phyloP scores from a whole-genome alignment of 1,140 invertebrate species.

The Meloidogyne chitwoodi region DNA sequence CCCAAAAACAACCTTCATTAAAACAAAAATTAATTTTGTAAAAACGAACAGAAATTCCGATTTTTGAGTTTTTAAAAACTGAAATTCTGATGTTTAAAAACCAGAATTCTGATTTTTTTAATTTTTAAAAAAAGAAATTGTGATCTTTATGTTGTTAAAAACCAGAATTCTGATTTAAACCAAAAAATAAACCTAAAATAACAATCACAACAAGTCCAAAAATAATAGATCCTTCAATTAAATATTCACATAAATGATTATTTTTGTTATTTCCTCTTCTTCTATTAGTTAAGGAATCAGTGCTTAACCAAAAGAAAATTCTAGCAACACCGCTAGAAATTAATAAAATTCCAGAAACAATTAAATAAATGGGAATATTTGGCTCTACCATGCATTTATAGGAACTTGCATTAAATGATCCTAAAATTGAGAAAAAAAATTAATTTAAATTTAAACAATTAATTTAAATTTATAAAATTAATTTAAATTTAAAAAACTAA shows the following conservation, averaged over 20 bases:
- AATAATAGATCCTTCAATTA: slow-evolving; percentile 29
- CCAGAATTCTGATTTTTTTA: neutral
- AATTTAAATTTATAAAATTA: too few species aligned
- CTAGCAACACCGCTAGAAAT: slow-evolving; percentile 27
- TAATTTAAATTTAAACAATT: too few species aligned
- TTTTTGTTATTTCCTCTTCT: neutral
- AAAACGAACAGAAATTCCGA: neutral
- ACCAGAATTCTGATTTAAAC: neutral
- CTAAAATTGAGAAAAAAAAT: neutral
- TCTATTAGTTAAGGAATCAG: neutral
- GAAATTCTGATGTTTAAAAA: too few species aligned
- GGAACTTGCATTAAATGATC: slow-evolving; percentile 25
- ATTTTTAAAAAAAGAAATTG: neutral
- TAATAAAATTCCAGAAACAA: slow-evolving; percentile 25
- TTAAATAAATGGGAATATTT: slow-evolving; percentile 35
- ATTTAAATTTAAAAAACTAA: too few species aligned
- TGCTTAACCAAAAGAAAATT: slow-evolving; percentile 7
- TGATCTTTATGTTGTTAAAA: neutral
- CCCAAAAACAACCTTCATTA: slow-evolving; percentile 29
- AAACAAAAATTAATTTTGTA: neutral
- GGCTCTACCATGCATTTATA: slow-evolving; percentile 33
- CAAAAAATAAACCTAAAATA: slow-evolving; percentile 25
- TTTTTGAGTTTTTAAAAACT: too few species aligned
- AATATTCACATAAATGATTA: slow-evolving; percentile 21
- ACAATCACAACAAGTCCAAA: slow-evolving; percentile 24